Evolutionary conservation across 2,888 invertebrate genomes (phyloP).

Genomic region (Gibbula magus): DNA sequence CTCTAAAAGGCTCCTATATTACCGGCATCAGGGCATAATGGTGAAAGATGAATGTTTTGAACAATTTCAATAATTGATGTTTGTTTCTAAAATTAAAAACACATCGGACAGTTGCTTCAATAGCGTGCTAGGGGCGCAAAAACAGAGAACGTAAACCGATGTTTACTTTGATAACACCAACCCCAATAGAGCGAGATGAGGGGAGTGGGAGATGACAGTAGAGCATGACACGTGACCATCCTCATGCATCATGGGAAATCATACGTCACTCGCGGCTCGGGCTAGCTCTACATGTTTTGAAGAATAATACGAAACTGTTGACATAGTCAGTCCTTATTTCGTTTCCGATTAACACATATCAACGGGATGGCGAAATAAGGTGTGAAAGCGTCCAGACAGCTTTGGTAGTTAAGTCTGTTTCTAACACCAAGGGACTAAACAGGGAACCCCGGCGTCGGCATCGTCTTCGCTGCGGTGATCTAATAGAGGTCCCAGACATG

Average conservation of each 20-base stretch:
- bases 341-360: neutral
- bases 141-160: neutral
- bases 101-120: neutral
- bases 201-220: neutral
- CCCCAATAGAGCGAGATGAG: neutral
- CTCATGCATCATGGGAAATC: slow-evolving; percentile 15
- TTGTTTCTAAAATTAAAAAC: slow-evolving; percentile 22
- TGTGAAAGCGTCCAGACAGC: too few relatives aligned
- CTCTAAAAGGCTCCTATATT: neutral
- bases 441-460: too few relatives aligned
- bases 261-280: slow-evolving; percentile 12
- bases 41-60: neutral
- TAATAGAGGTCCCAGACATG: too few relatives aligned
- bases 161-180: slow-evolving; percentile 14
- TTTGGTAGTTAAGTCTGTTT: too few relatives aligned
- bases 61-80: slow-evolving; percentile 8
- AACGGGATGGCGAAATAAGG: too few relatives aligned
- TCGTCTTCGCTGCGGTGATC: too few relatives aligned
- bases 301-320: slow-evolving; percentile 5
- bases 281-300: neutral
- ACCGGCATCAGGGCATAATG: neutral
- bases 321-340: slow-evolving; percentile 6
- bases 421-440: too few relatives aligned
- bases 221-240: slow-evolving; percentile 16
- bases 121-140: too few relatives aligned